Base-by-base conservation (phyloP, 2,888 invertebrate species). In the Exephanes ischioxanthus region DNA sequence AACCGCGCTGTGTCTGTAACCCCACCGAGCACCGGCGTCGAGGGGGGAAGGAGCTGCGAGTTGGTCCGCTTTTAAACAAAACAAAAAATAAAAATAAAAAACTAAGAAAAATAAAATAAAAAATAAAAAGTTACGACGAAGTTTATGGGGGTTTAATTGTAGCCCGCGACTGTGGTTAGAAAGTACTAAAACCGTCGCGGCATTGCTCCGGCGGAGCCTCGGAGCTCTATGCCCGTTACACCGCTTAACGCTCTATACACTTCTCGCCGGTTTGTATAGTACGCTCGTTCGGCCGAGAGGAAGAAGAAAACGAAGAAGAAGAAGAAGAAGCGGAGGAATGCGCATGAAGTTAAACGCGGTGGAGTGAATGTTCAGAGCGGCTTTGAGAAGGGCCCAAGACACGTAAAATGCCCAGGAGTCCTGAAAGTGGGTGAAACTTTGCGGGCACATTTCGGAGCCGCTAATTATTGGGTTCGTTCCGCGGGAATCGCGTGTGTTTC, bases 101-200 rank as follows among this genome's bases (percentile, higher is more conserved):
- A 45, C 45, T 3, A 11, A 70, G 58, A 51, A 26, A 37, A n/a
- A 73, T 58, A 55, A 19, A 71, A 16, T 22, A 45, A 71, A 22
- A 72, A 72, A 22, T n/a, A 92, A 91, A 93, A 92, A 91, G 91
- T 92, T 92, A 92, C 90, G 92, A 92, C 90, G 85, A 90, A 88
- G 90, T 93, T 93, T 93, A 93, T 91, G 93, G 88, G 88, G 92
- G 91, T 93, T 93, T 93, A 93, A 93, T 93, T 93, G 93, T 93
- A 93, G 91, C 88, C 92, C 90, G 89, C 90, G 91, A 92, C 91
- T 91, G 92, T 91, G 91, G 92, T 93, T 93, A 93, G 91, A 93
- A 92, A 92, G 92, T 92, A 93, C 91, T 93, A 92, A 93, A 92
- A 91, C 89, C 87, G 90, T 88, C 88, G 90, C 90, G 87, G 75